Evolutionary conservation across 2,888 invertebrate species (phyloP), one percentile per base, ranked within the genome.

Genomic region (Nipponacmea schrenckii): DNA sequence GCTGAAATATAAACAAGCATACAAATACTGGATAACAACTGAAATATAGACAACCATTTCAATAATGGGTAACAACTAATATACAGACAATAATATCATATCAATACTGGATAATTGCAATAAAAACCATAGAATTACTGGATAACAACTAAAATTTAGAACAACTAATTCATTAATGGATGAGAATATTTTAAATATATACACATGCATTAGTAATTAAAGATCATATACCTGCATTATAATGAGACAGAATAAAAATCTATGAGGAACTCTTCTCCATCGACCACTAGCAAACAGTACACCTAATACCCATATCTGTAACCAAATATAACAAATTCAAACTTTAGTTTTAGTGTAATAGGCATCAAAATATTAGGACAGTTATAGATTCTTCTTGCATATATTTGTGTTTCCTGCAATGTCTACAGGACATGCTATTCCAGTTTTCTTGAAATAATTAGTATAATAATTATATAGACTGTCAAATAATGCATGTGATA

Each of bases 221-320:
- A 77, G 66, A 31, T 67, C 14, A 74, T 78, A 88, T 90, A 95
- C 95, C 93, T 96, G 96, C 39, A 95, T 94, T 15, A 94, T 84
- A 71, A 94, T 91, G 67, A 96, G 91, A 81, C 93, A 94, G 31
- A 94, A 89, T 0, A 96, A 96, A 79, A 95, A 92, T 83, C 93
- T 92, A 86, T 96, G 96, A 0, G 96, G 95, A 89, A 95, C 92
- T 70, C 93, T 91, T 78, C 92, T 93, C 80, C 93, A 93, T 82
- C 94, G 94, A 85, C 93, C 94, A 2, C 94, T 94, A 27, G 93
- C 89, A 1, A 92, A 89, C 83, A 96, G 93, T 15, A 96, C 92
- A 0, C 93, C 86, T 0, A 95, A 83, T 67, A 96, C 91, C 95
- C 96, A 96, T 10, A 90, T 79, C 89, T 88, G 81, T 12, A 31